These are phyloP conservation scores for Caenorhabditis panamensis DNA, from an alignment of 2,888 invertebrate genomes.

Conservation along the genomic window DNA sequence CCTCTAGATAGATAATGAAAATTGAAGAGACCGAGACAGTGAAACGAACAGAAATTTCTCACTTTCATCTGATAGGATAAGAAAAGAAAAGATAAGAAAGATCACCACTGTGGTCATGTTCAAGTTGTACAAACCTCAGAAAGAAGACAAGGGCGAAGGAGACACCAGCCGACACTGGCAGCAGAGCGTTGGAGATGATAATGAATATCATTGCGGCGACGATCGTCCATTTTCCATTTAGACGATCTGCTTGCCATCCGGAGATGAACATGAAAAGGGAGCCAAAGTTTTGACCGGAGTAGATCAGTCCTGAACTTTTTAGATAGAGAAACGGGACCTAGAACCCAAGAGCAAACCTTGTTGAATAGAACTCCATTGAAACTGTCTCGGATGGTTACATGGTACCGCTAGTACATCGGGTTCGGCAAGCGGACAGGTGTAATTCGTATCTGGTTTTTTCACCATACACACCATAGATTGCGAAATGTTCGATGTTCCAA, in stretches of 20 bases:
- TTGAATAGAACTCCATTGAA: constrained; percentile 74
- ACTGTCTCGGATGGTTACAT: constrained; percentile 69
- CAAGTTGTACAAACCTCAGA: constrained; percentile 60
- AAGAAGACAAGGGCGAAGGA: constrained; percentile 73
- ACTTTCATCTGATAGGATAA: constrained; percentile 17
- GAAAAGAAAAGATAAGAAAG: constrained; percentile 10
- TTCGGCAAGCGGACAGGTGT: constrained; percentile 41
- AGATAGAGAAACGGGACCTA: background rate
- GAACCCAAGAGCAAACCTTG: too few species aligned
- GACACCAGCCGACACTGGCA: constrained; percentile 73
- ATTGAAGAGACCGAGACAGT: too few species aligned
- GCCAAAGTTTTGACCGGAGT: constrained; percentile 80
- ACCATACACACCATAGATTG: constrained; percentile 78
- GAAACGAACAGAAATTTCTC: constrained; percentile 28
- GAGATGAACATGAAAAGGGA: constrained; percentile 77
- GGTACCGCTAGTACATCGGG: constrained; percentile 68
- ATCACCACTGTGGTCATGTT: constrained; percentile 15
- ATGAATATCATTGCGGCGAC: constrained; percentile 71
- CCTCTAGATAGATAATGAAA: too few species aligned
- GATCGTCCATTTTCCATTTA: constrained; percentile 80
- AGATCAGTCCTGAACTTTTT: constrained; percentile 72
- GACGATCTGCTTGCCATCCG: constrained; percentile 77
- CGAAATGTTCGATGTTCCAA: constrained; percentile 68
- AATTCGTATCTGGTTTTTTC: constrained; percentile 58
- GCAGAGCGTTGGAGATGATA: constrained; percentile 73